Evolutionary conservation across 2,113 vertebrate genomes (phyloP), one percentile per base, ranked within the genome.

Genomic region (Condylura cristata): DNA sequence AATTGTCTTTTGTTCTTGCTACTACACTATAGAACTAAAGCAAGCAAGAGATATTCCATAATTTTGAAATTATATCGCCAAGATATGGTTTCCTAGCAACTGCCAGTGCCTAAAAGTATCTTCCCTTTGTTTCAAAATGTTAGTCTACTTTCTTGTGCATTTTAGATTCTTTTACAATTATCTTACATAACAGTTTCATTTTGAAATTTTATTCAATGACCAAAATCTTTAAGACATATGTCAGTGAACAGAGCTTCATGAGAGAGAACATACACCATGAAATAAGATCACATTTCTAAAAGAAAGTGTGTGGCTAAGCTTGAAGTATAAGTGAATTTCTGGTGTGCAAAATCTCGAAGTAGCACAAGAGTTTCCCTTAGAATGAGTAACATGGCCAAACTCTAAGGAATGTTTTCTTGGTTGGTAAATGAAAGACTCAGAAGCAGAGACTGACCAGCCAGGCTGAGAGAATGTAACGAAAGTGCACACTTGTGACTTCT

Each of bases 41-140:
- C 1, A 37, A 83, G 22, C 14, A 68, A 26, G 60, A 85, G 44
- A 70, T 41, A 80, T 41, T 84, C 51, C 82, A 46, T 53, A 89
- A 76, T 85, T 91, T 76, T 76, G 13, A 85, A 93, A 90, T 24
- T 74, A 41, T 53, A 11, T 46, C 80, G 44, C 79, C 44, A 70
- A 89, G 51, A 71, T 24, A 51, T 41, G 28, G 91, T 89, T 91
- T 89, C 91, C 84, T 95, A 84, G 91, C 88, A 95, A 95, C 88
- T 70, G 56, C 63, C 60, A 89, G 26, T 89, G 44, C 58, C 79
- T 46, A 70, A 72, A 68, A 63, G 8, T 13, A 41, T 63, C 37
- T 46, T 88, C 72, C 18, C 32, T 81, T 76, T 91, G 41, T 86
- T 93, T 85, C 22, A 81, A 71, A 61, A 71, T 44, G 48, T 80